Evolutionary conservation across 2,113 vertebrate species (phyloP), one percentile per base, ranked within the genome.

Genomic region (Oceanodroma tethys): DNA sequence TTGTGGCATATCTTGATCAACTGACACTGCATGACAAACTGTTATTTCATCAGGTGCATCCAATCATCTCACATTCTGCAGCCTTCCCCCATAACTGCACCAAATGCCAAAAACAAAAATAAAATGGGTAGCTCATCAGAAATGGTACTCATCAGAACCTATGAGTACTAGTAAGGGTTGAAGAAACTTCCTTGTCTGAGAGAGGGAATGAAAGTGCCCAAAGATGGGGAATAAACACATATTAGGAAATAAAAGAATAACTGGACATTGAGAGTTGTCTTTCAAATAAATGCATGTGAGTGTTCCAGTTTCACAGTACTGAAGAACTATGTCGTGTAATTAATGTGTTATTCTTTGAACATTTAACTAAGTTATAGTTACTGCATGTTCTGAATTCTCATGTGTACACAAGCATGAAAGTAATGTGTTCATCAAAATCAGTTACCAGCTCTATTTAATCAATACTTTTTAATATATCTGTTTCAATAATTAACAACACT

Each of bases 51-150:
- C 32, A 59, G 5, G 15, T 11, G 5, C 15, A 21, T 32, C 34
- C 17, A 38, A 29, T 16, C 9, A 6, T 36, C 15, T 52, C 17
- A 52, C 2, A 4, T 30, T 88, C 85, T 88, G 9, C 29, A 73
- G 3, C 16, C 62, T 84, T 66, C 4, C 13, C 6, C 10, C 26
- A 12, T 4, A 74, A 45, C 0, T 47, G 1, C 5, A 56, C 7
- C 45, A 70, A 86, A 42, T 0, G 7, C 10, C 16, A 53, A 70
- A 86, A 38, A 0, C 10, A 79, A 52, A 48, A 95, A 10, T 6
- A 34, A 50, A 86, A 34, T 15, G 2, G 1, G 1, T 68, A n/a
- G n/a, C n/a, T n/a, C n/a, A n/a, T n/a, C n/a, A n/a, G n/a, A n/a
- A n/a, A n/a, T n/a, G n/a, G n/a, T n/a, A n/a, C n/a, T n/a, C n/a